Base-by-base conservation (phyloP, 2,888 invertebrate genomes). In the Rotaria magnacalcarata region DNA sequence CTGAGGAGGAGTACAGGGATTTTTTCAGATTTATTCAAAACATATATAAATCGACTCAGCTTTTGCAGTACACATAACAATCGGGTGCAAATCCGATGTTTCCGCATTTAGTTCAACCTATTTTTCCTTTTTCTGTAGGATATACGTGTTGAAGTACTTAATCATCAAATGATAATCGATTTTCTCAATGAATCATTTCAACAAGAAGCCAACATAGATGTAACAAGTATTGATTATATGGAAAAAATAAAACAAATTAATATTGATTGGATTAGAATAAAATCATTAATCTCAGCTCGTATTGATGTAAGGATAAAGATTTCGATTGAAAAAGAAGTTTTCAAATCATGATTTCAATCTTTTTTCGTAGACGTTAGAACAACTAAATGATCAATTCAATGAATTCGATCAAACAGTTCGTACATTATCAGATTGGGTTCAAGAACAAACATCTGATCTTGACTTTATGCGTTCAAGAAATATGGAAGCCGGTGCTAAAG, bases 181-280 rank as follows among this genome's bases (percentile, higher is more conserved):
- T 47, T 47, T 80, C n/a, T 80, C 21, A 80, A 80, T 80, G 80
- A 80, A 80, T 80, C 80, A 47, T 80, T 80, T 24, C 80, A 80
- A 47, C 80, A 24, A 47, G 80, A 80, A 80, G 19, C 80, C n/a
- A 47, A 80, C n/a, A 21, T 47, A 10, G 80, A 80, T 80, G 1
- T 47, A 47, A 80, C 80, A 47, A 47, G 47, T 24, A 80, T 80
- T 47, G 80, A 80, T n/a, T n/a, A 80, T n/a, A 47, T 80, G 47
- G 80, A 80, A 47, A 8, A 43, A 47, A 80, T 80, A 4, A 80
- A 80, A 80, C 80, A 80, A 80, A 80, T 80, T 11, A 80, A 80
- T 80, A 80, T 80, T 80, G 80, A 80, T n/a, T 80, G 80, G 80
- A 80, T 80, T 24, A 80, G 19, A 80, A 80, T 80, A 80, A 80